These are phyloP conservation scores for Etheostoma perlongum DNA, from an alignment of 2,797 vertebrate genomes.

Conservation along the genomic window DNA sequence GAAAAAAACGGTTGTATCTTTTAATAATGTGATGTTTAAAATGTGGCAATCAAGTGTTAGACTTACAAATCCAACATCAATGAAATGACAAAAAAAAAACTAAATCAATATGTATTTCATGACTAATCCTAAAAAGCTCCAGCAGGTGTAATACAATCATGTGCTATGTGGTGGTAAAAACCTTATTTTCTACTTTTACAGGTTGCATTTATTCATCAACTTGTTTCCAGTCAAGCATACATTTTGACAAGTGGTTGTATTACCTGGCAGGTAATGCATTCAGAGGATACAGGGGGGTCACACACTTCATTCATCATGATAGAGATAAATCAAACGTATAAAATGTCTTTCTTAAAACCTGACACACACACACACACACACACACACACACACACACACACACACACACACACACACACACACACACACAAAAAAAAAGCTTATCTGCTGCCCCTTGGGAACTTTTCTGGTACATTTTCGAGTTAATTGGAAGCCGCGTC, in stretches of 20 bases:
- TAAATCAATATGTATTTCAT: not conserved
- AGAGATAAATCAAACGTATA: not conserved
- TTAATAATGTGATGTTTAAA: not conserved
- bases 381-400: too few species aligned
- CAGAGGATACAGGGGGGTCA: constrained; percentile 13
- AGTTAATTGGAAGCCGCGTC: not conserved
- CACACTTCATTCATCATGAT: constrained; percentile 35
- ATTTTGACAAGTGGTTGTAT: constrained; percentile 39
- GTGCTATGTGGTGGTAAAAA: not conserved
- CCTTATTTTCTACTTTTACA: not conserved
- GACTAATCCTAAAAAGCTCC: not conserved
- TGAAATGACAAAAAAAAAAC: not conserved
- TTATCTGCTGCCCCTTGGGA: not conserved
- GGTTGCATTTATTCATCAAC: not conserved
- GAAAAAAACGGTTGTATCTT: too few species aligned
- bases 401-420: too few species aligned
- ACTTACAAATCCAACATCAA: not conserved
- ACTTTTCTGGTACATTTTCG: not conserved
- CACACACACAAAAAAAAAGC: not conserved
- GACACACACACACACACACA: not conserved
- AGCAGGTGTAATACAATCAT: not conserved
- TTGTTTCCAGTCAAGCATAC: not conserved
- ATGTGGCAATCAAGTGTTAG: not conserved
- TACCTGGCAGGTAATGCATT: constrained; percentile 43
- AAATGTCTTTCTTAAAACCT: not conserved